Evolutionary conservation across 2,888 invertebrate genomes (phyloP).

Genomic region (Nemurella pictetii): DNA sequence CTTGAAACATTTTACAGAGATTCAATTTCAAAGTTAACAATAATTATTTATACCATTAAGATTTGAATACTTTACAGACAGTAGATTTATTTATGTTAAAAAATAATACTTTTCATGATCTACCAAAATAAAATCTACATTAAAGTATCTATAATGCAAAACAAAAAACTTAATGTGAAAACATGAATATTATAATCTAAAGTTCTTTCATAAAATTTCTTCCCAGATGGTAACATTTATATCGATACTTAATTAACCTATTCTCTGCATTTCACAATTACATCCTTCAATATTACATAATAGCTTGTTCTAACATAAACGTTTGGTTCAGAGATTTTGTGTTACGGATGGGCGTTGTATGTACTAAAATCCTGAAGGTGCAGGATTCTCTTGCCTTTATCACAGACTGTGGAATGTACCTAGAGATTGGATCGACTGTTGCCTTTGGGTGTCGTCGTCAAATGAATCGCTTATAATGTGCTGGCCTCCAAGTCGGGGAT

Average conservation of each 20-base stretch:
- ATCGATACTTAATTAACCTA: not conserved
- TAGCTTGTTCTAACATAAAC: not conserved
- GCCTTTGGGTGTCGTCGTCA: not conserved
- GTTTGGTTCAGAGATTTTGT: not conserved
- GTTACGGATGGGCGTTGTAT: not conserved
- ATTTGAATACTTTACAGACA: not conserved
- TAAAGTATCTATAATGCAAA: not conserved
- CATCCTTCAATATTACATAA: not conserved
- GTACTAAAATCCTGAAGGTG: not conserved
- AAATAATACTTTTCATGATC: not conserved
- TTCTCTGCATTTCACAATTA: not conserved
- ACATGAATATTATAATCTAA: not conserved
- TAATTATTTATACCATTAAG: not conserved
- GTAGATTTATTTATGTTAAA: not conserved
- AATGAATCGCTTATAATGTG: conserved; percentile 47
- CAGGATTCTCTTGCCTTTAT: not conserved
- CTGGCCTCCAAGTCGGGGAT: conserved; percentile 77
- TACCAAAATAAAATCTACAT: not conserved
- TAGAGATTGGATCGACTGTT: not conserved
- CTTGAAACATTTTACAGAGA: not conserved
- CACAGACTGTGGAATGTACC: conserved; percentile 16
- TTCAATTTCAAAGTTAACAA: not conserved
- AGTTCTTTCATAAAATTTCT: not conserved
- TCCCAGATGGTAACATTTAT: not conserved
- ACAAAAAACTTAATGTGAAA: not conserved